Evolutionary conservation across 2,797 vertebrate genomes (phyloP).

Genomic region (Ispidina picta): DNA sequence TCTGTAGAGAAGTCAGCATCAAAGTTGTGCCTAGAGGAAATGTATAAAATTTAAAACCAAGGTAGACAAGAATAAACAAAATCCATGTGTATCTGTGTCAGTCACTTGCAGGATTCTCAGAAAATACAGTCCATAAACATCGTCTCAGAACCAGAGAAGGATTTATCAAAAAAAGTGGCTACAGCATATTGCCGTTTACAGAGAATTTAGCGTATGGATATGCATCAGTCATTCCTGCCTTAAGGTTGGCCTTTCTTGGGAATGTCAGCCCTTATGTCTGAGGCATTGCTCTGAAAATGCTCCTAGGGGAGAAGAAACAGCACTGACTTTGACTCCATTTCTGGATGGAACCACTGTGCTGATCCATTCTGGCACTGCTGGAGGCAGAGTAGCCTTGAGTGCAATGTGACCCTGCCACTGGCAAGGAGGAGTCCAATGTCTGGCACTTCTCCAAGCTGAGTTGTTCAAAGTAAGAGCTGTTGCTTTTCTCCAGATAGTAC

Average conservation of each 20-base stretch:
- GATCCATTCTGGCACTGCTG: constrained; percentile 48
- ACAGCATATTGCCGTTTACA: constrained; percentile 5
- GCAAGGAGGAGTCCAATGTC: neutral
- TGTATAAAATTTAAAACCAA: constrained; percentile 74
- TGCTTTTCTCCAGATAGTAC: constrained; percentile 42
- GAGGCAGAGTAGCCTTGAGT: constrained; percentile 45
- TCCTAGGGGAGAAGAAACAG: constrained; percentile 27
- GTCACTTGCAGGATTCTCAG: constrained; percentile 13
- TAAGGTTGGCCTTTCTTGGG: neutral
- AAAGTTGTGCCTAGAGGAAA: constrained; percentile 75
- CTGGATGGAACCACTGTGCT: neutral
- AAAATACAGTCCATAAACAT: constrained; percentile 55
- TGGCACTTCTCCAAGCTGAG: constrained; percentile 57
- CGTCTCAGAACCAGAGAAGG: neutral
- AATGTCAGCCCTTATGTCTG: neutral
- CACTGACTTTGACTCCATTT: constrained; percentile 45
- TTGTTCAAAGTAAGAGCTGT: constrained; percentile 50
- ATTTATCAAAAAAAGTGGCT: constrained; percentile 11
- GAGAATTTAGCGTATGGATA: neutral
- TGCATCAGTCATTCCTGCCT: neutral
- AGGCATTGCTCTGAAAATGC: neutral
- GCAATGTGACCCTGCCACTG: neutral
- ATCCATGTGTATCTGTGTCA: constrained; percentile 72
- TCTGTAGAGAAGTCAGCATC: constrained; percentile 58
- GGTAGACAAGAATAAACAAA: constrained; percentile 73